Evolutionary conservation across 2,888 invertebrate species (phyloP), one percentile per base, ranked within the genome.

Genomic region (Acronicta psi): DNA sequence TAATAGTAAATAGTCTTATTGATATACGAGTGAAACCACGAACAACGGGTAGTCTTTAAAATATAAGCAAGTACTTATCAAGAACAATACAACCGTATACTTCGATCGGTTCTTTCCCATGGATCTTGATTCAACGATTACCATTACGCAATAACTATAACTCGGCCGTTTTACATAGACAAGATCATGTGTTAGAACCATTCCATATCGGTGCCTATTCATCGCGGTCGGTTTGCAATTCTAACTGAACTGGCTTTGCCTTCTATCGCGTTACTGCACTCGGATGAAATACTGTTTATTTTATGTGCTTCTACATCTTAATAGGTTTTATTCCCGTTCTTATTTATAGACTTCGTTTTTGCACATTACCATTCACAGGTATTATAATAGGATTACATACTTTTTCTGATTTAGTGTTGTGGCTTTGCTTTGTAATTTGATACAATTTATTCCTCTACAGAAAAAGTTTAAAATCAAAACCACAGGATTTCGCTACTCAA

Each of bases 131-230:
- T 2, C 31, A 13, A 23, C 50, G 60, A 57, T 67, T 62, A 58
- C 59, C 59, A 65, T 75, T 72, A 64, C 68, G 63, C 73, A 73
- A 73, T 63, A 67, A 55, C 53, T 69, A 71, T 69, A 73, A 79
- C 68, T 47, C 69, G 46, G 20, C 56, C 25, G 38, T 67, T 73
- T 77, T 63, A 55, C 63, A 70, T 71, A 61, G 63, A 66, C 74
- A 69, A 65, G 53, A 68, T 61, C 66, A 60, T 56, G 56, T 57
- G 57, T 57, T 64, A 70, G 56, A 65, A 52, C 51, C 46, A 45
- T 56, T 58, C 56, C 40, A 59, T 52, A 67, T 67, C 55, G 46
- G 53, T 25, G 47, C 8, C 44, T 56, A 59, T 65, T 57, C 59
- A 73, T 63, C 56, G 51, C 45, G 38, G 74, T 25, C 56, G 68